phyloP scores from a whole-genome alignment of 2,113 vertebrate species.

The Myiozetetes cayanensis region DNA sequence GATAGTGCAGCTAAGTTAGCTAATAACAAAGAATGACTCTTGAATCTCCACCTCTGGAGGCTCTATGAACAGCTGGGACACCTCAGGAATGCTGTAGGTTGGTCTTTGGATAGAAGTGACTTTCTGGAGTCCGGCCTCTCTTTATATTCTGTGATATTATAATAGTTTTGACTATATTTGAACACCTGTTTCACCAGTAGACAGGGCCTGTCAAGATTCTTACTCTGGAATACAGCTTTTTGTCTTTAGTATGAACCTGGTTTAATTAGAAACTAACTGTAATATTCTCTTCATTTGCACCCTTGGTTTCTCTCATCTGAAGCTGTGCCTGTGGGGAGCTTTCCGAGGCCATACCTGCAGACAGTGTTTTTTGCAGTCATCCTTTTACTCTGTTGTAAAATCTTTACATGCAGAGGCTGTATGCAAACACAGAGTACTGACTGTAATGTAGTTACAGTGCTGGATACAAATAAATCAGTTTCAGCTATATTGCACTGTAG shows the following conservation, averaged over 20 bases:
- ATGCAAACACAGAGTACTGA: not conserved
- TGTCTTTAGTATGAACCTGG: not conserved
- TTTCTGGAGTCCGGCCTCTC: not conserved
- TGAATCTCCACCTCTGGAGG: not conserved
- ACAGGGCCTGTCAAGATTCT: not conserved
- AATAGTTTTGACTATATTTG: not conserved
- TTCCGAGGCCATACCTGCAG: not conserved
- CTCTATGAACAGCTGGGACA: not conserved
- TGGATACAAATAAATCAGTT: not conserved
- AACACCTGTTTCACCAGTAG: not conserved
- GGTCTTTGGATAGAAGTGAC: not conserved
- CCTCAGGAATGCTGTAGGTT: not conserved
- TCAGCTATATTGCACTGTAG: not conserved
- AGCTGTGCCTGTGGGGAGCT: not conserved
- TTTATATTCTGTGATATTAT: not conserved
- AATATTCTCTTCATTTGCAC: not conserved
- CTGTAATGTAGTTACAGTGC: not conserved
- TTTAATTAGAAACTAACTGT: not conserved
- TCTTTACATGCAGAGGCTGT: not conserved
- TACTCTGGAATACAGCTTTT: not conserved
- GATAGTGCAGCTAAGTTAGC: not conserved
- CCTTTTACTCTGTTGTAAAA: not conserved
- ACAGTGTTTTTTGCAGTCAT: not conserved
- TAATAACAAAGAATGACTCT: not conserved
- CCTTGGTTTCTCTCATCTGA: not conserved